These are phyloP conservation scores for Acrobasis repandana DNA, from an alignment of 2,888 invertebrate species.

Conservation along the genomic window DNA sequence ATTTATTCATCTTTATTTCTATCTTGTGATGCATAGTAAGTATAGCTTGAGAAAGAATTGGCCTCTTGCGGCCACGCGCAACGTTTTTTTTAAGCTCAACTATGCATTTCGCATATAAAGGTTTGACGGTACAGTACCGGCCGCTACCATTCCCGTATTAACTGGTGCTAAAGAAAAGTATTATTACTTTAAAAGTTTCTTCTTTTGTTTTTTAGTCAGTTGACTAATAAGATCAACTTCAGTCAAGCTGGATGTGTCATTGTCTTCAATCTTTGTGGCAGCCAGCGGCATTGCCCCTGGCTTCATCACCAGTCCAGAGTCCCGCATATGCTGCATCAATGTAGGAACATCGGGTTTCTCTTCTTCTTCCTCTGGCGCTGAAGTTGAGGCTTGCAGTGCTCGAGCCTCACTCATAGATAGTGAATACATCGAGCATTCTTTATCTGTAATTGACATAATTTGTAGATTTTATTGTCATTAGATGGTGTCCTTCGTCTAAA, in stretches of 20 bases:
- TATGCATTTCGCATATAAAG: no score
- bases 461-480: background rate
- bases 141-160: no score
- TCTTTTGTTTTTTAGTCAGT: conserved; percentile 93
- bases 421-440: conserved; percentile 97
- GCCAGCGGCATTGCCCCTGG: conserved; percentile 86
- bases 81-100: no score
- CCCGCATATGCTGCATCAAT: conserved; percentile 94
- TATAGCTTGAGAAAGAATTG: no score
- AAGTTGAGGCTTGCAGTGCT: conserved; percentile 86
- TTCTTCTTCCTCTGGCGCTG: conserved; percentile 87
- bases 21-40: no score
- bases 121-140: no score
- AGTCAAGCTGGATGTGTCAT: conserved; percentile 81
- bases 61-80: no score
- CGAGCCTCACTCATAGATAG: conserved; percentile 92
- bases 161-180: conserved; percentile 3
- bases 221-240: conserved; percentile 92
- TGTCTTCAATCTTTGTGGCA: conserved; percentile 83
- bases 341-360: conserved; percentile 84
- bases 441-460: conserved; percentile 82
- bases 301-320: conserved; percentile 95
- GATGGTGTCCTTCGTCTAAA: no score
- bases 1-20: background rate
- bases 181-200: conserved; percentile 91